These are phyloP conservation scores for Paratrypauchen microcephalus DNA, from an alignment of 2,797 vertebrate genomes.

Conservation along the genomic window DNA sequence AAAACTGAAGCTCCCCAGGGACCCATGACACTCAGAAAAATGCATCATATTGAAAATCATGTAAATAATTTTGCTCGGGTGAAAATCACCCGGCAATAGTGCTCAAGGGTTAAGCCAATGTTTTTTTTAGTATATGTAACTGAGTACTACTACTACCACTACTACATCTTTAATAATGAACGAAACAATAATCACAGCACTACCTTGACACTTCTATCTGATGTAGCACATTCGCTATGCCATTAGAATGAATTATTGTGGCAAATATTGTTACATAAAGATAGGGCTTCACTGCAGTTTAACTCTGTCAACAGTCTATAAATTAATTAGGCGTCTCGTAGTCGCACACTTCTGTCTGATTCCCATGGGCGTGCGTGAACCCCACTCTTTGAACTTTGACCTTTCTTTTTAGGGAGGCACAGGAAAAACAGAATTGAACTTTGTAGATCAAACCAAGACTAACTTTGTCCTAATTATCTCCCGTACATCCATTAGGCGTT, in stretches of 20 bases:
- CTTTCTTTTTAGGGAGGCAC: constrained; percentile 18
- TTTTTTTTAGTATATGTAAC: background rate
- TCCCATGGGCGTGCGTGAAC: constrained; percentile 22
- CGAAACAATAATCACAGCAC: background rate
- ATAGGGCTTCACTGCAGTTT: background rate
- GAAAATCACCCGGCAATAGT: too few relatives aligned
- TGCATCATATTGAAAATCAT: too few relatives aligned
- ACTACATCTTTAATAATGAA: background rate
- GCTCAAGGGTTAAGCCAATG: background rate
- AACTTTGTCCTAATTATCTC: constrained; percentile 22
- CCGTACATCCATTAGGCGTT: constrained; percentile 30
- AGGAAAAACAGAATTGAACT: constrained; percentile 27
- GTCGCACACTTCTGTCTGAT: constrained; percentile 4
- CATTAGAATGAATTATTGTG: background rate
- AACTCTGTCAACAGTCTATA: background rate
- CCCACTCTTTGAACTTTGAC: constrained; percentile 24
- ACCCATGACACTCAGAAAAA: too few relatives aligned
- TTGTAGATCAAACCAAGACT: constrained; percentile 30
- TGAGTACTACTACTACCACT: background rate
- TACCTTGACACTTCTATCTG: background rate
- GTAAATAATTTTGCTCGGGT: too few relatives aligned
- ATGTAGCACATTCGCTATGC: background rate
- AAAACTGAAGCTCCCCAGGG: too few relatives aligned
- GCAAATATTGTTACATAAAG: constrained; percentile 8
- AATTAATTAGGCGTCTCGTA: constrained; percentile 16